Percentiles rank a stretch among this genome's conserved stretches.
These are phyloP conservation scores for Anguilla pacifica DNA, from an alignment of 2,797 vertebrate species.

Conservation along the genomic window DNA sequence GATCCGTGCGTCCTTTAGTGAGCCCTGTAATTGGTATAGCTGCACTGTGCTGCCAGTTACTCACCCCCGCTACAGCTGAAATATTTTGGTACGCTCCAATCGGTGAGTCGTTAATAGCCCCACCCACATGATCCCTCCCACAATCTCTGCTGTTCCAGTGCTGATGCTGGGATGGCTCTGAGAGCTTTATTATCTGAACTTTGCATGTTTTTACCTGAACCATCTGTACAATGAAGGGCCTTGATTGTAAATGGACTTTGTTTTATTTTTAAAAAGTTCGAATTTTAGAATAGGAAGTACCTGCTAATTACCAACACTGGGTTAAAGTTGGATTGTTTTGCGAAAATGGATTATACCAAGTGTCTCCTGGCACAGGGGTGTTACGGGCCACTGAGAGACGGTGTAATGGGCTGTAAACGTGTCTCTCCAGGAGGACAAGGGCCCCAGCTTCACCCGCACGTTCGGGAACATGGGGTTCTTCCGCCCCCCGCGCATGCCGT, in stretches of 20 bases:
- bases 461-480: conserved; percentile 82
- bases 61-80: neutral
- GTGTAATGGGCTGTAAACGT: neutral
- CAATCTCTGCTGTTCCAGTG: too few species aligned
- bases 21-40: neutral
- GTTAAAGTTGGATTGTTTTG: neutral
- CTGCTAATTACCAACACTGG: neutral
- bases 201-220: too few species aligned
- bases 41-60: too few species aligned
- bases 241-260: too few species aligned
- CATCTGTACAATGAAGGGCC: too few species aligned
- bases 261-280: neutral
- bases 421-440: conserved; percentile 62
- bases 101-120: neutral
- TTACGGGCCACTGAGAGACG: neutral
- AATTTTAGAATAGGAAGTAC: neutral
- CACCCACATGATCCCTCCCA: neutral
- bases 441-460: conserved; percentile 72
- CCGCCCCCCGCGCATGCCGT: conserved; percentile 68
- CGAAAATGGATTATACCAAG: neutral
- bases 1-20: neutral
- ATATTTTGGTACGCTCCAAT: neutral
- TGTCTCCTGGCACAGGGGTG: neutral
- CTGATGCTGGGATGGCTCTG: too few species aligned
- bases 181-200: too few species aligned